These are phyloP conservation scores for Xanthia icteritia DNA, from an alignment of 2,888 invertebrate genomes.

Conservation along the genomic window DNA sequence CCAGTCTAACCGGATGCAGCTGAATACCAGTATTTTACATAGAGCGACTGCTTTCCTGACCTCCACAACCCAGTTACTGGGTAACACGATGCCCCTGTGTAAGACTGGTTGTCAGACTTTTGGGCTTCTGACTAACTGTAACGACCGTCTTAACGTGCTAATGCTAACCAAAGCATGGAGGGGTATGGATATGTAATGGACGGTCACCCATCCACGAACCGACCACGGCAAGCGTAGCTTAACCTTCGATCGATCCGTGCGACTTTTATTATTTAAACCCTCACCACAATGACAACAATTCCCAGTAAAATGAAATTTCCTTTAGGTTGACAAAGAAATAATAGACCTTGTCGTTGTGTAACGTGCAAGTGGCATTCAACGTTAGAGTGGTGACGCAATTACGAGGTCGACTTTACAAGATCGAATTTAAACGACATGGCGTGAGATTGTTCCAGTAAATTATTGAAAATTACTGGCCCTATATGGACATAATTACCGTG, in stretches of 20 bases:
- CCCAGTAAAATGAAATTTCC: too few relatives aligned
- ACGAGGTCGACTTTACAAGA: neutral
- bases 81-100: neutral
- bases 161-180: neutral
- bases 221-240: neutral
- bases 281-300: neutral
- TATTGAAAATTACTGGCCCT: constrained; percentile 9
- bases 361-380: too few relatives aligned
- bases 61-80: neutral
- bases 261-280: neutral
- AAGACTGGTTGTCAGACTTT: neutral
- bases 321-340: neutral
- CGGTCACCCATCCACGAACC: neutral
- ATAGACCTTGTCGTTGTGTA: neutral
- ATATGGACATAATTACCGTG: constrained; percentile 28
- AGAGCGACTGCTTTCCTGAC: neutral
- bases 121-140: neutral
- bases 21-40: neutral
- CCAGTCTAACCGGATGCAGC: neutral
- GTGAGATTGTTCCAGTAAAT: constrained; percentile 44
- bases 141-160: neutral
- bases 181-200: neutral
- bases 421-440: constrained; percentile 22
- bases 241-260: neutral
- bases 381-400: neutral